phyloP scores from a whole-genome alignment of 1,140 invertebrate genomes.

The Lasioglossum albipes region DNA sequence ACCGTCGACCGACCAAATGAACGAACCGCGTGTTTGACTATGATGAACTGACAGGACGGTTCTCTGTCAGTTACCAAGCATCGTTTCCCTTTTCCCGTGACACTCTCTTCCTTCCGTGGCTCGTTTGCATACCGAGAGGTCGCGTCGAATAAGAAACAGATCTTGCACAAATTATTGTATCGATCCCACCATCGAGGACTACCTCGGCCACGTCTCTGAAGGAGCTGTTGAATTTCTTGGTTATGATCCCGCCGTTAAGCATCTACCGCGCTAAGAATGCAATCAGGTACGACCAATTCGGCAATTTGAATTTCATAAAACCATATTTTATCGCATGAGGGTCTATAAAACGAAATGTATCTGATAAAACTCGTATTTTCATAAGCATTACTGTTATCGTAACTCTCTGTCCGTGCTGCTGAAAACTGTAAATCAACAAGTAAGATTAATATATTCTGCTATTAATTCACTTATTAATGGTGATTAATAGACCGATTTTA shows the following conservation, averaged over 20 bases:
- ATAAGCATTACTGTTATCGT: too few relatives aligned
- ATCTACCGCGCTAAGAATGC: slow-evolving; percentile 42
- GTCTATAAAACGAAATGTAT: too few relatives aligned
- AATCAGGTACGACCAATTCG: slow-evolving; percentile 49
- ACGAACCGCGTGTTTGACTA: slow-evolving; percentile 32
- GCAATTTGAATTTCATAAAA: neutral
- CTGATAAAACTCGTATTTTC: too few relatives aligned
- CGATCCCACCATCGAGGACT: neutral
- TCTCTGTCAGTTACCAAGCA: slow-evolving; percentile 44
- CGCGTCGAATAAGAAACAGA: slow-evolving; percentile 42
- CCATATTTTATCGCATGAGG: too few relatives aligned
- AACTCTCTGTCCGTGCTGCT: too few relatives aligned
- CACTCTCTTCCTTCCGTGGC: slow-evolving; percentile 22
- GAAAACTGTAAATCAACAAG: too few relatives aligned
- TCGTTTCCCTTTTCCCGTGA: slow-evolving; percentile 20
- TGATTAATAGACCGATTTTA: too few relatives aligned
- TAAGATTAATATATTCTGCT: too few relatives aligned
- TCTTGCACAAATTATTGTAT: slow-evolving; percentile 46
- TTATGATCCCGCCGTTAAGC: slow-evolving; percentile 36
- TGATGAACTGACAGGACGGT: slow-evolving; percentile 63
- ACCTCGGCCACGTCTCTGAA: neutral
- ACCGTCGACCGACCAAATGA: slow-evolving; percentile 15
- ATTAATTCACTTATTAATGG: too few relatives aligned
- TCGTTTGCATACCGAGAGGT: slow-evolving; percentile 59
- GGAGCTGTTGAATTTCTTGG: slow-evolving; percentile 25